phyloP scores from a whole-genome alignment of 2,888 invertebrate genomes.

The Aporophyla nigra region DNA sequence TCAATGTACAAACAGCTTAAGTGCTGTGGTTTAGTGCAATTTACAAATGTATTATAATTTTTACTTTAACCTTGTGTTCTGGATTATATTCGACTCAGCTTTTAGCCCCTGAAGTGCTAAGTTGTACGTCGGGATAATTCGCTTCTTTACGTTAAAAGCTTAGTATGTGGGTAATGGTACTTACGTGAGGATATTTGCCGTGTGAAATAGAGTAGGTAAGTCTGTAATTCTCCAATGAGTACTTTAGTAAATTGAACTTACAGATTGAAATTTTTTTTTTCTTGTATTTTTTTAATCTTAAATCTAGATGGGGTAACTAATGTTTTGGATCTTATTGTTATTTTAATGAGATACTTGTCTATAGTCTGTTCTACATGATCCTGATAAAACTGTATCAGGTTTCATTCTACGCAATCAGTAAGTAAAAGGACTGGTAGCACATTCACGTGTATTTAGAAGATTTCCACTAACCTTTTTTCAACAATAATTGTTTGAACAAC shows the following conservation, averaged over 20 bases:
- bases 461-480: not conserved
- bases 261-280: conserved; percentile 3
- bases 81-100: conserved; percentile 41
- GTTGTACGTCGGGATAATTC: conserved; percentile 46
- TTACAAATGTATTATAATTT: conserved; percentile 37
- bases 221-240: conserved; percentile 40
- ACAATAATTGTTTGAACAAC: not conserved
- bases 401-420: not conserved
- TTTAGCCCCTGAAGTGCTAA: conserved; percentile 40
- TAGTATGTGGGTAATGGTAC: conserved; percentile 30
- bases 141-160: conserved; percentile 45
- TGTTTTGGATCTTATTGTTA: not conserved
- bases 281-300: not conserved
- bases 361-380: not conserved
- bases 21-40: not conserved
- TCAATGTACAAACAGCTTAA: not conserved
- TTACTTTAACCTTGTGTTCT: conserved; percentile 21
- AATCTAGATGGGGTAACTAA: not conserved
- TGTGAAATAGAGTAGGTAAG: conserved; percentile 41
- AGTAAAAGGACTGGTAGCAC: not conserved
- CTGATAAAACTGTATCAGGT: not conserved
- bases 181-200: conserved; percentile 25
- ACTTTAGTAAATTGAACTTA: conserved; percentile 44
- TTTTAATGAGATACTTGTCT: not conserved
- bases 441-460: not conserved